These are phyloP conservation scores for Macrophya alboannulata DNA, from an alignment of 2,888 invertebrate genomes.

Conservation along the genomic window DNA sequence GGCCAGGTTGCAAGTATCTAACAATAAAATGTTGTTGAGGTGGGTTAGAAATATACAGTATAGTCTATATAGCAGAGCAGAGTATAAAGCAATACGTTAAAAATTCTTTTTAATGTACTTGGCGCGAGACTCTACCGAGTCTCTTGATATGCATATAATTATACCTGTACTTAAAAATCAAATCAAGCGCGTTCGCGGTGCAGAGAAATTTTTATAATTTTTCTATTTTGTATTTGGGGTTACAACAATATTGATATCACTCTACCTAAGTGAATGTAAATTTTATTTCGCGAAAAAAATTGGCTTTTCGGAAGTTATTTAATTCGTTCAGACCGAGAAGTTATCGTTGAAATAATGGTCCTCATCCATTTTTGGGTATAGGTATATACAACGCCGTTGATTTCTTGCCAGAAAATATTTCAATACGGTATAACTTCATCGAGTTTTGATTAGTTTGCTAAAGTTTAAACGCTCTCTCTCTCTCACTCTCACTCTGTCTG, in stretches of 20 bases:
- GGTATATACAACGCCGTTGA: not conserved
- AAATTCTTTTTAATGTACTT: too few species aligned
- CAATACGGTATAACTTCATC: slow-evolving; percentile 18
- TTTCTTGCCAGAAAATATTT: slow-evolving; percentile 9
- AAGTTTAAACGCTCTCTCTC: not conserved
- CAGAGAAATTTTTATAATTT: too few species aligned
- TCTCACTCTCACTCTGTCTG: too few species aligned
- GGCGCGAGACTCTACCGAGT: too few species aligned
- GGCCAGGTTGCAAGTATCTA: slow-evolving; percentile 7
- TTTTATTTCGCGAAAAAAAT: not conserved
- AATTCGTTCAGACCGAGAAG: not conserved
- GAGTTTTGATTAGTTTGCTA: slow-evolving; percentile 46
- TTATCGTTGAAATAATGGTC: slow-evolving; percentile 3
- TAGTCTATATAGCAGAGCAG: too few species aligned
- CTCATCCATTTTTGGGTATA: not conserved
- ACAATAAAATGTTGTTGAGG: slow-evolving; percentile 20
- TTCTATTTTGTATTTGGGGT: too few species aligned
- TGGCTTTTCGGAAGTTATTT: not conserved
- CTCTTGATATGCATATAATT: too few species aligned
- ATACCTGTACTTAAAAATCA: not conserved
- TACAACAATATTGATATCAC: too few species aligned
- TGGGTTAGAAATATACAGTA: slow-evolving; percentile 34
- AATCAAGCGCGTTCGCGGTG: not conserved
- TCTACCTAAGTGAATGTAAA: too few species aligned
- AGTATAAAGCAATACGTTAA: too few species aligned